Evolutionary conservation across 2,888 invertebrate genomes (phyloP).

Genomic region (Drosophila atripex): DNA sequence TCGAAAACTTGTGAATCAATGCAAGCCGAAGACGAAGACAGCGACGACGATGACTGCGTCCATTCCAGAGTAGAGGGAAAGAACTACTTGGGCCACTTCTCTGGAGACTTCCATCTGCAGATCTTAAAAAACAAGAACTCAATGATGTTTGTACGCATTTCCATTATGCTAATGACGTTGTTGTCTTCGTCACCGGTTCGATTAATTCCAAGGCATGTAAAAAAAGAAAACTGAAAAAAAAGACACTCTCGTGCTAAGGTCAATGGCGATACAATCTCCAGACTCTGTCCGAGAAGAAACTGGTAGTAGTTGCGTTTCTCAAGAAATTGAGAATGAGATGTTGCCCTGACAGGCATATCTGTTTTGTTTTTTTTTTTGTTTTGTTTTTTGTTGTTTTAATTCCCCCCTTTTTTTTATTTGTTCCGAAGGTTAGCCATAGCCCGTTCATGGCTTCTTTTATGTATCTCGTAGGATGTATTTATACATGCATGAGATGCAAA

Average conservation of each 20-base stretch:
- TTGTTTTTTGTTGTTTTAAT: too few relatives aligned
- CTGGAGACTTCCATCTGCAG: too few relatives aligned
- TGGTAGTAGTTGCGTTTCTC: slow-evolving; percentile 10
- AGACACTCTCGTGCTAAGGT: slow-evolving; percentile 29
- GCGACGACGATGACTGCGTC: background rate
- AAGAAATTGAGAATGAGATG: slow-evolving; percentile 8
- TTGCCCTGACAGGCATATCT: slow-evolving; percentile 19
- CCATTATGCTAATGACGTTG: slow-evolving; percentile 67
- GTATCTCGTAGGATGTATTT: slow-evolving; percentile 5
- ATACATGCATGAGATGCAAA: slow-evolving; percentile 12
- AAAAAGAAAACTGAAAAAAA: background rate
- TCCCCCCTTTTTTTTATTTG: background rate
- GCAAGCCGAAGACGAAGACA: background rate
- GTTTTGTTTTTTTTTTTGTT: slow-evolving; percentile 5
- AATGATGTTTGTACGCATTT: slow-evolving; percentile 55
- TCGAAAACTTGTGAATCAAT: slow-evolving; percentile 61
- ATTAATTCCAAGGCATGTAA: slow-evolving; percentile 25
- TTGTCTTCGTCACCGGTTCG: slow-evolving; percentile 39
- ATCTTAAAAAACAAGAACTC: slow-evolving; percentile 36
- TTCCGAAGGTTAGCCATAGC: background rate
- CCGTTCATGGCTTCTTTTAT: background rate
- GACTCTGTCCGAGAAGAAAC: background rate
- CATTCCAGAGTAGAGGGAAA: background rate
- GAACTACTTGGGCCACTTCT: too few relatives aligned
- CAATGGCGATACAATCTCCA: slow-evolving; percentile 37